A percentile compares a stretch with the other conserved stretches of the same genome.
phyloP scores from a whole-genome alignment of 2,797 vertebrate species.

The Alexandromys oeconomus region DNA sequence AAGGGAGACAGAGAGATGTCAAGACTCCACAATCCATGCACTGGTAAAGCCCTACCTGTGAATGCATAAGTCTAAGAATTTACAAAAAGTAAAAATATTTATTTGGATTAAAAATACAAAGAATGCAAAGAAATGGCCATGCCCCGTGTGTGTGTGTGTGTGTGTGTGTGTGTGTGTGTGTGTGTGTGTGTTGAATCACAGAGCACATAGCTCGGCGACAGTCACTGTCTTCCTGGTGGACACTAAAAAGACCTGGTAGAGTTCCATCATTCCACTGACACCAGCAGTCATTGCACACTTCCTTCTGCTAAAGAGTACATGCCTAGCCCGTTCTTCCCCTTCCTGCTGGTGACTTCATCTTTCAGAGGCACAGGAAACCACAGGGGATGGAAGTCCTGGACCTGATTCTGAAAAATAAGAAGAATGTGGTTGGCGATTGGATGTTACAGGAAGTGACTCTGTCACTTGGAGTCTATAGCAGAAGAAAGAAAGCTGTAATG shows the following conservation, averaged over 20 bases:
- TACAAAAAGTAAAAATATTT: conserved; percentile 37
- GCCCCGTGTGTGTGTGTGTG: background rate
- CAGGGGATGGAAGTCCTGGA: background rate
- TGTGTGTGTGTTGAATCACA: background rate
- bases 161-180: background rate
- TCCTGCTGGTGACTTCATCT: conserved; percentile 47
- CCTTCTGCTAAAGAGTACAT: conserved; percentile 43
- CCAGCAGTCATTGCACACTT: conserved; percentile 5
- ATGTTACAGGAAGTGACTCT: conserved; percentile 5
- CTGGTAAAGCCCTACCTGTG: background rate
- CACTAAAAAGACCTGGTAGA: background rate
- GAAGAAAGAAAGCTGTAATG: conserved; percentile 11
- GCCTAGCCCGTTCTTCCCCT: conserved; percentile 7
- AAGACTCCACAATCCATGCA: background rate
- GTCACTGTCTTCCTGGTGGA: background rate
- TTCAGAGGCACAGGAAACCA: conserved; percentile 51
- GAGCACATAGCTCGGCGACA: background rate
- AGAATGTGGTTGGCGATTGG: conserved; percentile 32
- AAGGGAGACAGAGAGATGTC: background rate
- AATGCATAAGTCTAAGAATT: conserved; percentile 18
- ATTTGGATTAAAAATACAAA: background rate
- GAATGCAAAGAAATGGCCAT: background rate
- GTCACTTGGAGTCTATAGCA: background rate
- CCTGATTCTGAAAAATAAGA: conserved; percentile 54
- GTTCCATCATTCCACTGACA: background rate